Evolutionary conservation across 2,797 vertebrate species (phyloP), one percentile per base, ranked within the genome.

Genomic region (Phrynocephalus guinanensis): DNA sequence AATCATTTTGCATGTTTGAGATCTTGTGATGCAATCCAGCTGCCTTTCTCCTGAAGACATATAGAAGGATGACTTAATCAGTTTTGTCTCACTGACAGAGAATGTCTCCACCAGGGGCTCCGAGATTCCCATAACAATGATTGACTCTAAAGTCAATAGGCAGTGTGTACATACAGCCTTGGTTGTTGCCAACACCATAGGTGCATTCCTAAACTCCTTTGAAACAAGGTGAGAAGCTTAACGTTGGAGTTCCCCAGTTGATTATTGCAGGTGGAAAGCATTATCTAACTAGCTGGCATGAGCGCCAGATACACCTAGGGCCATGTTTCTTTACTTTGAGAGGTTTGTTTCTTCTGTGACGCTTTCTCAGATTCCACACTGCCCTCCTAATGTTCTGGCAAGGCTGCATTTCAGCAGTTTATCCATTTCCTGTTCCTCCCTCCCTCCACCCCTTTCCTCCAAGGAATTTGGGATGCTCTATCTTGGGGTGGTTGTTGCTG

Each of bases 241-340:
- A 50, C 38, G 85, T 88, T 90, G 93, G 95, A 95, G 87, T 92
- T 96, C 92, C 94, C 95, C 95, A 76, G 52, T 3, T 94, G 94
- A 96, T 85, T 95, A 72, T 79, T 38, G 0, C 79, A 91, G 84
- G 89, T 94, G 94, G 95, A 97, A 97, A 96, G 96, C 72, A 85
- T 95, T 93, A 93, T 63, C 89, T 93, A 93, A 91, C 92, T 94
- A 94, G 91, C 63, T 91, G 84, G 89, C 75, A 95, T 95, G 91
- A 79, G 24, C 88, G 86, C 67, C 52, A 87, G 89, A 72, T 81
- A 95, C 88, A 87, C 84, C 92, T 95, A 86, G 3, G 79, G 6
- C 86, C 86, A 90, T 72, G n/a, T 84, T 87, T 91, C 91, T 93
- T 92, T 88, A 88, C 87, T 79, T 90, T 66, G 88, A 92, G 81